Evolutionary conservation across 2,888 invertebrate genomes (phyloP), one percentile per base, ranked within the genome.

Genomic region (Keiferia lycopersicella): DNA sequence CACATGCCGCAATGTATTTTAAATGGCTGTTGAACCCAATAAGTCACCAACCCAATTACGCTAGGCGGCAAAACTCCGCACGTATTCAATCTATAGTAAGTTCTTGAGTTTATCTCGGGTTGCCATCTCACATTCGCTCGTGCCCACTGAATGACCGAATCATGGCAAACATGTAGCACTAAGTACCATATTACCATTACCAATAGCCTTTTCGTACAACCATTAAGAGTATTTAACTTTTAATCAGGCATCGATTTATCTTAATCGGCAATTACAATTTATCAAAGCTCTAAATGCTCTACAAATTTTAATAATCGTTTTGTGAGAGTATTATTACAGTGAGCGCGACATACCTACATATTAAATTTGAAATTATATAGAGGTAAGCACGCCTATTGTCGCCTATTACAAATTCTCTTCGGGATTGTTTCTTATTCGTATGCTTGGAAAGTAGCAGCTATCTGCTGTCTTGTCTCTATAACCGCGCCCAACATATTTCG

Each of bases 11-110:
- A 51, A 22, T 51, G 22, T 20, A 22, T 22, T 51, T 51, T 3
- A 12, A 51, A 51, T 12, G 11, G 20, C 4, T 22, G 22, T 18
- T 16, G 22, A 51, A 22, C 20, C 11, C 51, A 18, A 51, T 51
- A 51, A 51, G 51, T 51, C 51, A 20, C 51, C 18, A 18, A 12
- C 11, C 51, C 63, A 57, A 59, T 56, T 50, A 20, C 57, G n/a
- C 61, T 30, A 14, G 65, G 60, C 48, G 18, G 63, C 56, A 60
- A 62, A 59, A 60, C 58, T 63, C 64, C 62, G 65, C 66, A 68
- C 56, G 56, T 56, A 68, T 67, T 67, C 56, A 62, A 68, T 68
- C 68, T 69, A 69, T 67, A n/a, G n/a, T n/a, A 67, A 45, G n/a
- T 16, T 45, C 11, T 4, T 67, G 22, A 30, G 67, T 63, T 64